Base-by-base conservation (phyloP, 1,140 invertebrate genomes). In the Drosophila tsacasi region DNA sequence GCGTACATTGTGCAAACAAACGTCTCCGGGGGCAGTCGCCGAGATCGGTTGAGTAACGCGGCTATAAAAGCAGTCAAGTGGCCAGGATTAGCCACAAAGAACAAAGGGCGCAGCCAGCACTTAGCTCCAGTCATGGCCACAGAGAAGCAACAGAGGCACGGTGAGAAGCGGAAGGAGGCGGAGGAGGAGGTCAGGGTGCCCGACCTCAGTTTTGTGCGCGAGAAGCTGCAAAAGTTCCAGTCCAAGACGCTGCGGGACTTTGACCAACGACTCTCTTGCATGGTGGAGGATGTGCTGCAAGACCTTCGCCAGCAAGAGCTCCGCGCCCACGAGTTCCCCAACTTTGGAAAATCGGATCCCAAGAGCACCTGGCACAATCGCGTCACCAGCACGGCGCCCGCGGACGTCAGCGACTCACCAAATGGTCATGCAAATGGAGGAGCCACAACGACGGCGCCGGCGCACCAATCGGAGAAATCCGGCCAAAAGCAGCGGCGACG, bases 281-380 rank as follows among this genome's bases (percentile, higher is more conserved):
- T 92, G 76, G 87, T 93, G 25, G 92, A 92, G 64, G 86, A 90
- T 32, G 81, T 93, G n/a, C 42, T 93, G n/a, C 90, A 91, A 67
- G 92, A 92, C 27, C 30, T 93, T 7, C 78, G 79, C 0, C 83
- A 86, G 40, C 79, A 89, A 32, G 86, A 92, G 52, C 35, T 93
- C 30, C 81, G 83, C 1, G 49, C 78, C 3, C 78, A 92, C 30
- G 91, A 92, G 57, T 92, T 92, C 55, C 79, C 80, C 9, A 75
- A 83, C 30, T 92, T 93, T 25, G 74, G 81, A 2, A 64, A 30
- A 23, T 35, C 32, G 0, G 50, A 64, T 37, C 65, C 58, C 30
- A 63, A 46, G 46, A 75, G 63, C 32, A 86, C 83, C 13, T 92
- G 89, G 89, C 84, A 90, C 60, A 92, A 92, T 79, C 85, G 91